Base-by-base conservation (phyloP, 53 echinoderm and acorn worm species). In the Actinopyga echinites region DNA sequence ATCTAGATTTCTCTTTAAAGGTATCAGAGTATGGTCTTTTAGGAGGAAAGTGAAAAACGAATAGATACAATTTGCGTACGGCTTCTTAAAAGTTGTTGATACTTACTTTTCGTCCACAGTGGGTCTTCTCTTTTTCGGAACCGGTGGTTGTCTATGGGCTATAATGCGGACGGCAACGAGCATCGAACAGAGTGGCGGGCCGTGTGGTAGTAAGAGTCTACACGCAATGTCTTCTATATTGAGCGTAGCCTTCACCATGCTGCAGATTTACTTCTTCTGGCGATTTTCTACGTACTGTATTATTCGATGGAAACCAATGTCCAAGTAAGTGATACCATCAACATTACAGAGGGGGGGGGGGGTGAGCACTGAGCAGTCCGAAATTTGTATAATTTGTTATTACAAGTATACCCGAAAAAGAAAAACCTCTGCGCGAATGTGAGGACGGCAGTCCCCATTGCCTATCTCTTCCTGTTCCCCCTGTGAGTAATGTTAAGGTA, bases 191-290 rank as follows among this genome's bases (percentile, higher is more conserved):
- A 95, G 92, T 53, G 93, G 95, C 2, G 93, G 91, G 25, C 83
- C 83, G 4, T 95, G 95, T 52, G 93, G 93, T 0, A 37, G 82
- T 32, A 86, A 93, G 37, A 91, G 93, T 32, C 86, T 95, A 85
- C 92, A 89, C 35, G 95, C 95, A 30, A 90, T 91, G 56, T 93
- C 93, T 12, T 93, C 93, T 8, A 93, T 95, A 52, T 90, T 95
- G 30, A 93, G 91, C 69, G 95, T 95, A 19, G 89, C 93, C 25
- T 95, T 95, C 75, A 95, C 95, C 20, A 95, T 95, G 95, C 77
- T 95, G 29, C 95, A 95, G 69, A 95, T 95, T 56, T 95, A 95
- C 85, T 95, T 89, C 85, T 95, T 93, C 85, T 95, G 95, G 95
- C 57, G 95, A 42, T 93, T 95, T 74, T 95, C 95, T 40, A 89